Percentiles rank a stretch among this genome's conserved stretches.
These are phyloP conservation scores for Bujurquina vittata DNA, from an alignment of 2,113 vertebrate genomes.

Conservation along the genomic window DNA sequence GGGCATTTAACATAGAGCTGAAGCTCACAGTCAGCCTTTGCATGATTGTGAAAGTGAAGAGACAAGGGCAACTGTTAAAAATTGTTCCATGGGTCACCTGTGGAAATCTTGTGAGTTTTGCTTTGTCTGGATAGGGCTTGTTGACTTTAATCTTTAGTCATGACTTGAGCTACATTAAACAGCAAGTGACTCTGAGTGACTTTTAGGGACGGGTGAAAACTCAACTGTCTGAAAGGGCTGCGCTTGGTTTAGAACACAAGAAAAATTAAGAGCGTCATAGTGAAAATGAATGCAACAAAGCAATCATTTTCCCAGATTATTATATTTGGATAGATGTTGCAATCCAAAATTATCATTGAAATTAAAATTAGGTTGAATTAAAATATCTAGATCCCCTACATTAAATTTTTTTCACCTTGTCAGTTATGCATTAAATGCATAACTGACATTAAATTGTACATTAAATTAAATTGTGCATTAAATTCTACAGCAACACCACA, in stretches of 20 bases:
- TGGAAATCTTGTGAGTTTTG: neutral
- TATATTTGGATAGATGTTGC: neutral
- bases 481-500: neutral
- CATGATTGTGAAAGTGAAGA: neutral
- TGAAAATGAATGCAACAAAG: neutral
- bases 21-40: neutral
- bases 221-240: neutral
- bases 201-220: neutral
- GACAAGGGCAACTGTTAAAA: neutral
- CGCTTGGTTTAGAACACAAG: neutral
- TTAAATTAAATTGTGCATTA: too few relatives aligned
- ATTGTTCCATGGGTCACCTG: neutral
- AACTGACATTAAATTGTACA: neutral
- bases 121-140: neutral
- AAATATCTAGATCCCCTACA: neutral
- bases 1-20: neutral
- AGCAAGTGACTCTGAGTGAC: neutral
- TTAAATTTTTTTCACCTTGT: neutral
- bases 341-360: neutral
- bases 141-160: neutral
- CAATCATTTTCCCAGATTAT: neutral
- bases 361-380: neutral
- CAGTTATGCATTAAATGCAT: too few relatives aligned
- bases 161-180: neutral
- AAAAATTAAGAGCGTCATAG: neutral